Percentiles rank a stretch among this genome's conserved stretches.
These are phyloP conservation scores for Salvelinus fontinalis DNA, from an alignment of 2,113 vertebrate species.

Conservation along the genomic window DNA sequence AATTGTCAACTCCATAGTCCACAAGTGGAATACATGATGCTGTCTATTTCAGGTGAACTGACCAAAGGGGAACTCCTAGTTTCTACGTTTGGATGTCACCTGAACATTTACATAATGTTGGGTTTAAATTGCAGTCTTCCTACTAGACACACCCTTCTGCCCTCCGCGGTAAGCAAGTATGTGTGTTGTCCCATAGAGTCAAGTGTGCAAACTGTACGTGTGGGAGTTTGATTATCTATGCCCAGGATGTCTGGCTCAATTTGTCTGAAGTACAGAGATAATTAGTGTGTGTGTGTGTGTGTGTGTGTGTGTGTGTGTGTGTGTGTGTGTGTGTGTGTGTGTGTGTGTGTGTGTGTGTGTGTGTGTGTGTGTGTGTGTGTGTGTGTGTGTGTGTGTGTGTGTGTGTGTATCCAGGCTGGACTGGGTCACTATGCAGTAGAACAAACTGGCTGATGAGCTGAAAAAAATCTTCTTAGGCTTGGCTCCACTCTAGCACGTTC, in stretches of 20 bases:
- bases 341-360: not conserved
- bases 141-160: constrained; percentile 3
- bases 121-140: constrained; percentile 23
- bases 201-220: constrained; percentile 2
- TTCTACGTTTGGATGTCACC: no score
- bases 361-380: not conserved
- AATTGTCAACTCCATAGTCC: no score
- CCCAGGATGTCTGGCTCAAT: not conserved
- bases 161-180: not conserved
- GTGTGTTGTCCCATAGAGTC: constrained; percentile 19
- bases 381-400: not conserved
- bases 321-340: not conserved
- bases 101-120: no score
- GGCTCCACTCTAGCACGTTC: constrained; percentile 28
- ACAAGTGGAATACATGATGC: no score
- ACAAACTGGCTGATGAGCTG: constrained; percentile 25
- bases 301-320: not conserved
- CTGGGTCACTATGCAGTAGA: constrained; percentile 30
- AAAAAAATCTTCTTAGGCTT: constrained; percentile 44
- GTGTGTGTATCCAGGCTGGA: constrained; percentile 10
- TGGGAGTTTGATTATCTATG: constrained; percentile 22
- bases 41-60: not conserved
- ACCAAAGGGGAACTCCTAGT: not conserved
- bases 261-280: constrained; percentile 18
- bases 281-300: not conserved